These are phyloP conservation scores for Uromys caudimaculatus DNA, from an alignment of 2,797 vertebrate genomes.

Conservation along the genomic window DNA sequence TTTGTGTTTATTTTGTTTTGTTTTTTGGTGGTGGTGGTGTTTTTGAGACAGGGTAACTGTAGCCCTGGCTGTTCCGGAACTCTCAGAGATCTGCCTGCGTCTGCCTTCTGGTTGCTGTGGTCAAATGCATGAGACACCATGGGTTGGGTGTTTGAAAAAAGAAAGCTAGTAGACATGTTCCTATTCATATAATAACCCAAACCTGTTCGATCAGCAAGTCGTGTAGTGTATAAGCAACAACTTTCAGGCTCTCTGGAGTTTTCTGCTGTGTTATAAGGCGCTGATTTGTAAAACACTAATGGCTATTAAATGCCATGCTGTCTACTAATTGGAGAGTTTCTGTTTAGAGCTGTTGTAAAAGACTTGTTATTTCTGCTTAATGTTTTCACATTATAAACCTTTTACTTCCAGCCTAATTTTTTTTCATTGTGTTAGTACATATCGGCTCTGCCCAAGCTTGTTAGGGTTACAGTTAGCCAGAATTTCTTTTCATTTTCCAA, in stretches of 20 bases:
- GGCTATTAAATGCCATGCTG: background rate
- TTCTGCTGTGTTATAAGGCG: background rate
- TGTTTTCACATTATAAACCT: constrained; percentile 47
- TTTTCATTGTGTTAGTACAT: constrained; percentile 56
- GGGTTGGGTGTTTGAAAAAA: constrained; percentile 24
- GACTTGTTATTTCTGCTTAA: constrained; percentile 26
- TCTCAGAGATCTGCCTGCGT: background rate
- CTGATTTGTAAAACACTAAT: background rate
- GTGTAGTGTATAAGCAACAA: background rate
- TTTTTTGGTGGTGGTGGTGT: no score
- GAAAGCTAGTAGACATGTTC: constrained; percentile 22
- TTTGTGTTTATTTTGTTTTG: background rate
- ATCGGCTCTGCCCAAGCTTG: constrained; percentile 13
- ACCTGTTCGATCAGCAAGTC: background rate
- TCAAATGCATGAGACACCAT: background rate
- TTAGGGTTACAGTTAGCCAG: constrained; percentile 54
- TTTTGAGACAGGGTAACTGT: background rate
- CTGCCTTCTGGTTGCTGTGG: background rate
- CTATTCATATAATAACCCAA: background rate
- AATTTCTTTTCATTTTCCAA: constrained; percentile 61
- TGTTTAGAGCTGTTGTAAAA: constrained; percentile 29
- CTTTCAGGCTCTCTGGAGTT: background rate
- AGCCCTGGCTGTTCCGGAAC: background rate
- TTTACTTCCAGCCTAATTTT: constrained; percentile 61
- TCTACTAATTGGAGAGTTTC: constrained; percentile 20